Conservation (phyloP, 2,797 vertebrate genomes). For the Varecia variegata region DNA sequence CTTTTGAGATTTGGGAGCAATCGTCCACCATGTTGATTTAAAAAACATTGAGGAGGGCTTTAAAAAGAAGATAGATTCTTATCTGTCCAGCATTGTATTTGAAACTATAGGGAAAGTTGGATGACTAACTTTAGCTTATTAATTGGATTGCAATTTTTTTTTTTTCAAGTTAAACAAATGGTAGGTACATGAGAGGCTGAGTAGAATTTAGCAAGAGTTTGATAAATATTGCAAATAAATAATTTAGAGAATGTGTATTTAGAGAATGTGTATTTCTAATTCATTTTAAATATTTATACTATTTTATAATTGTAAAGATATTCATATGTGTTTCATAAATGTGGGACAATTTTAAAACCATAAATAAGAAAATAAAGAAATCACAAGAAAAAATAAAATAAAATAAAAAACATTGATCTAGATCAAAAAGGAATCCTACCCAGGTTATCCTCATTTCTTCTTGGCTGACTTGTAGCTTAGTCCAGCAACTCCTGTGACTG, state of each 20-base stretch:
- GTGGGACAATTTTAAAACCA: neutral
- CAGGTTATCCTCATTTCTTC: neutral
- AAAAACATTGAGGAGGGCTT: constrained; percentile 43
- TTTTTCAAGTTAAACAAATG: constrained; percentile 33
- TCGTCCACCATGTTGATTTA: neutral
- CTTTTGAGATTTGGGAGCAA: neutral
- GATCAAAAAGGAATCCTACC: constrained; percentile 54
- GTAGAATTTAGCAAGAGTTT: neutral
- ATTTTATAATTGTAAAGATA: constrained; percentile 26
- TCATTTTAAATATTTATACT: neutral
- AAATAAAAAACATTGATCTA: constrained; percentile 67
- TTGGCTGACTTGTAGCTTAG: neutral
- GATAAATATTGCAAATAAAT: neutral
- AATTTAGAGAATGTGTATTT: neutral
- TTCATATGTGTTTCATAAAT: neutral
- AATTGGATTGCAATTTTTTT: neutral
- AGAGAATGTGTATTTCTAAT: neutral
- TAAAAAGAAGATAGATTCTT: constrained; percentile 22
- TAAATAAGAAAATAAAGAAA: neutral
- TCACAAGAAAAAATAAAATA: too few species aligned
- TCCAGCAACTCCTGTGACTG: neutral
- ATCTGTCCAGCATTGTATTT: neutral
- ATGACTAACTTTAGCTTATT: neutral
- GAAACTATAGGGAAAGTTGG: neutral
- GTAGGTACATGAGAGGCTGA: neutral